Evolutionary conservation across 2,797 vertebrate genomes (phyloP).

Genomic region (Oreonectes daqikongensis): DNA sequence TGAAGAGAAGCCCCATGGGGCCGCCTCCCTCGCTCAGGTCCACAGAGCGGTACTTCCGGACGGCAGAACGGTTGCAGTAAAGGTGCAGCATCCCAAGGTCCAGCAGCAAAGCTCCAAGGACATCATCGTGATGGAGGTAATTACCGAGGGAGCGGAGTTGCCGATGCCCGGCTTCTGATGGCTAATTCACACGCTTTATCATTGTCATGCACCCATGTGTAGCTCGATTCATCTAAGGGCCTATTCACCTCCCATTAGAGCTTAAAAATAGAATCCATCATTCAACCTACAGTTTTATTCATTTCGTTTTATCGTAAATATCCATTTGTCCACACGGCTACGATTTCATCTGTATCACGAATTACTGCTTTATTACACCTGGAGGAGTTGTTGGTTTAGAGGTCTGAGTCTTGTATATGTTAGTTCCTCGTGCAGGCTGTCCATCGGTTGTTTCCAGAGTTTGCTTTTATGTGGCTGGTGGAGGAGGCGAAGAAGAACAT

Average conservation of each 20-base stretch:
- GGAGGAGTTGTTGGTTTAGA: background rate
- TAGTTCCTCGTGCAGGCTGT: slow-evolving; percentile 86
- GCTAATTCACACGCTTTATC: slow-evolving; percentile 54
- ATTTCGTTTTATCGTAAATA: slow-evolving; percentile 32
- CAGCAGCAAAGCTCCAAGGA: slow-evolving; percentile 90
- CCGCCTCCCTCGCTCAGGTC: slow-evolving; percentile 95
- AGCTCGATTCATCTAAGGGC: slow-evolving; percentile 26
- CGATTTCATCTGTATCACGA: slow-evolving; percentile 6
- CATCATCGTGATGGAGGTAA: slow-evolving; percentile 94
- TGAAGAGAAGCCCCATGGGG: slow-evolving; percentile 87
- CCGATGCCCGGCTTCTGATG: slow-evolving; percentile 17
- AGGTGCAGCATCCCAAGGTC: slow-evolving; percentile 97
- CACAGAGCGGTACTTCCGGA: slow-evolving; percentile 91
- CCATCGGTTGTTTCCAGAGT: slow-evolving; percentile 94
- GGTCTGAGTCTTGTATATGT: background rate
- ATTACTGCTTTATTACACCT: slow-evolving; percentile 17
- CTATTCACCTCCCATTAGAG: slow-evolving; percentile 42
- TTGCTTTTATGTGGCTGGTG: slow-evolving; percentile 96
- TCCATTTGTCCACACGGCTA: slow-evolving; percentile 1
- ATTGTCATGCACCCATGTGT: slow-evolving; percentile 47
- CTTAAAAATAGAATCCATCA: slow-evolving; percentile 51
- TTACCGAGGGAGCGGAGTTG: slow-evolving; percentile 34
- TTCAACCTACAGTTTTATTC: slow-evolving; percentile 44
- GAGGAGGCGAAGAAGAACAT: slow-evolving; percentile 98
- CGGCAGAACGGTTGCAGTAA: slow-evolving; percentile 91